Evolutionary conservation across 92 coral and sea anemone genomes (phyloP).

Genomic region (Parazoanthus atlanticus): DNA sequence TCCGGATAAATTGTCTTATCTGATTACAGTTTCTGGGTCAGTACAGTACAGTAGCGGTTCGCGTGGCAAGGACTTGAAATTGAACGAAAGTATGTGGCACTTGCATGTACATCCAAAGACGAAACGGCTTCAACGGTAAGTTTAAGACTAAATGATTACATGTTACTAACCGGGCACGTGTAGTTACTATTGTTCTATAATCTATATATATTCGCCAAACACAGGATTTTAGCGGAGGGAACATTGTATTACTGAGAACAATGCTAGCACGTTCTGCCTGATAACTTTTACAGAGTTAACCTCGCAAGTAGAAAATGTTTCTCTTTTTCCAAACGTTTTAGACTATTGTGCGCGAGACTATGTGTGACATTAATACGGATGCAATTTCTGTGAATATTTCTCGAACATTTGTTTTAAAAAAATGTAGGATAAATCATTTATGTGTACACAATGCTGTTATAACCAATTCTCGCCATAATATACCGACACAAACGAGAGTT

Average conservation of each 20-base stretch:
- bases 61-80: neutral
- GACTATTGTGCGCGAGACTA: neutral
- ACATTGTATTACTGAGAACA: neutral
- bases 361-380: neutral
- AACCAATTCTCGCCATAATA: neutral
- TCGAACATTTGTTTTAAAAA: neutral
- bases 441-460: neutral
- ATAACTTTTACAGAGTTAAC: too few species aligned
- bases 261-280: neutral
- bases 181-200: too few species aligned
- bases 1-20: conserved; percentile 45
- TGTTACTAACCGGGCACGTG: neutral
- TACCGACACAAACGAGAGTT: neutral
- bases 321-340: too few species aligned
- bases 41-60: neutral
- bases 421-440: neutral
- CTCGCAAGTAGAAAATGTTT: neutral
- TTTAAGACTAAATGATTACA: neutral
- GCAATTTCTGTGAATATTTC: neutral
- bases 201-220: neutral
- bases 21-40: conserved; percentile 3
- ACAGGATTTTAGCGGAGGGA: neutral
- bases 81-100: too few species aligned
- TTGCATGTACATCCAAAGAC: neutral
- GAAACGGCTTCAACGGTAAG: neutral